Evolutionary conservation across 2,888 invertebrate genomes (phyloP), one percentile per base, ranked within the genome.

Genomic region (Hyalella azteca): DNA sequence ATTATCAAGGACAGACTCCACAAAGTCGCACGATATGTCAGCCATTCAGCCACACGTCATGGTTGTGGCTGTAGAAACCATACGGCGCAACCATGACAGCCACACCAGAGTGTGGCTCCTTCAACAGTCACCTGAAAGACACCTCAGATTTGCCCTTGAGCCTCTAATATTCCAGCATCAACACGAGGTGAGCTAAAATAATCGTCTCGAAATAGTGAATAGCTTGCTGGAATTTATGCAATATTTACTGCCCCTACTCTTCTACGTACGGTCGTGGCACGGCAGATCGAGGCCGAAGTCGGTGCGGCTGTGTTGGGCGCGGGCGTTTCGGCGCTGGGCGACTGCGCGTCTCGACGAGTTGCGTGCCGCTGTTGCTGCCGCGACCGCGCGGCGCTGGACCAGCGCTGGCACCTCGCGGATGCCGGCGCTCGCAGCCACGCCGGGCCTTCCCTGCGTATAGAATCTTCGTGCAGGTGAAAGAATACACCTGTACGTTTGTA

Each of bases 301-400:
- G 36, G 5, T 7, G 19, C 36, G 19, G 36, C n/a, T n/a, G 39
- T 66, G 39, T 22, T 15, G 15, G 66, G 66, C 11, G 75, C 45
- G 13, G 75, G 75, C 7, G 75, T 75, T 22, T 26, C 45, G 19
- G 40, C 75, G 5, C 26, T 75, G 13, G 75, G 75, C 9, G 75
- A 45, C 26, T 75, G 75, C 11, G 40, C 75, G 39, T 29, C 40
- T 3, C 5, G 75, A n/a, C 26, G 45, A 9, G 19, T 45, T 11
- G 36, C n/a, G 13, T 75, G 75, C 45, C 36, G 45, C 40, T 75
- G 75, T 29, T 75, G 75, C 45, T 75, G 75, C 45, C 22, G 75
- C 4, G 66, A 66, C 66, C 15, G 29, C 66, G n/a, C 66, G 11
- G 32, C 66, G n/a, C 66, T 66, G 1, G 39, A 36, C 66, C 66